phyloP scores from a whole-genome alignment of 2,797 vertebrate species.

The Scomberomorus guttatus region DNA sequence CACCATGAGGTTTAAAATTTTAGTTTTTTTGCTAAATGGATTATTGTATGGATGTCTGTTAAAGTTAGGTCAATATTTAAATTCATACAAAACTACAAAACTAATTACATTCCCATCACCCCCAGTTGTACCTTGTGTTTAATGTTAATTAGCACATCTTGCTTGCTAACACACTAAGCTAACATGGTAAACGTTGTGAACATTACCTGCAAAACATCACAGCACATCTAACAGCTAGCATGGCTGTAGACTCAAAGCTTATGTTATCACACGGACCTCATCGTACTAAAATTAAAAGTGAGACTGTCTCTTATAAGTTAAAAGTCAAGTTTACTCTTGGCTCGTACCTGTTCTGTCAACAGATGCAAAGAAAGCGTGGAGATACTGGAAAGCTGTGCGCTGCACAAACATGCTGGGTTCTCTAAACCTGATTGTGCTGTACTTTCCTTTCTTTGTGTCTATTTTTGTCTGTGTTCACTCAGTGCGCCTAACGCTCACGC shows the following conservation, averaged over 20 bases:
- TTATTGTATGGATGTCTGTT: neutral
- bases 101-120: neutral
- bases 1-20: neutral
- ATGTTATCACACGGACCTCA: neutral
- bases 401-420: constrained; percentile 49
- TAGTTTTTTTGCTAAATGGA: no score
- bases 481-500: constrained; percentile 27
- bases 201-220: no score
- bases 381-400: constrained; percentile 42
- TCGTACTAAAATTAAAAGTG: constrained; percentile 34
- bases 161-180: neutral
- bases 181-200: neutral
- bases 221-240: no score
- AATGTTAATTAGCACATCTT: neutral
- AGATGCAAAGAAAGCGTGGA: constrained; percentile 20
- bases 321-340: constrained; percentile 2
- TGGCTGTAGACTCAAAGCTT: no score
- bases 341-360: constrained; percentile 44
- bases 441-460: constrained; percentile 79
- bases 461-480: constrained; percentile 68
- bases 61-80: neutral
- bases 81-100: neutral
- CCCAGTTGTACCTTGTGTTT: neutral
- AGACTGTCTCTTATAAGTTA: constrained; percentile 5
- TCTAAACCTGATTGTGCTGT: constrained; percentile 54